Conservation (phyloP, 2,888 invertebrate genomes). For the Dryadula phaetusa region DNA sequence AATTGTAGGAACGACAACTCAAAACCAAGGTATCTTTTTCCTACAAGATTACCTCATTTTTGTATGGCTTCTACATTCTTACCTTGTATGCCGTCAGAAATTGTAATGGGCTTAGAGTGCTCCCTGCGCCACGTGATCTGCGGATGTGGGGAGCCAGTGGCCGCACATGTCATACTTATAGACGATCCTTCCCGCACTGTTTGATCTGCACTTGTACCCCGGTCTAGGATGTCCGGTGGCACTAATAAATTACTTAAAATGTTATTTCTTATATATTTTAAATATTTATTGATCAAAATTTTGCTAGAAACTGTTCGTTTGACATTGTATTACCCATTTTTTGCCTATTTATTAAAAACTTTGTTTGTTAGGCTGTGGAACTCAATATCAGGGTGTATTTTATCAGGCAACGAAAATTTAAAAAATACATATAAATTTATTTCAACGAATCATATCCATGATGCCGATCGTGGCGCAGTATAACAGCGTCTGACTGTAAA, state of each 20-base stretch:
- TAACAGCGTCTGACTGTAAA: too few relatives aligned
- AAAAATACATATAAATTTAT: too few relatives aligned
- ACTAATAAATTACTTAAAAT: constrained; percentile 66
- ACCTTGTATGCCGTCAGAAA: constrained; percentile 89
- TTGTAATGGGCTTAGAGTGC: constrained; percentile 89
- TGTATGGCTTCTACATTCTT: constrained; percentile 39
- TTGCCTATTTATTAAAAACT: too few relatives aligned
- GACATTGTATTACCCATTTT: too few relatives aligned
- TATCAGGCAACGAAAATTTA: too few relatives aligned
- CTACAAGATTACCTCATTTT: constrained; percentile 24
- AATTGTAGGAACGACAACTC: constrained; percentile 16
- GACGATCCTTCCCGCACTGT: constrained; percentile 94
- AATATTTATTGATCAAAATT: too few relatives aligned
- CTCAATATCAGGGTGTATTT: too few relatives aligned
- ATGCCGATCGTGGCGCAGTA: too few relatives aligned
- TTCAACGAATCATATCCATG: too few relatives aligned
- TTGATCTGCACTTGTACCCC: constrained; percentile 93
- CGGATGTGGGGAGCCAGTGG: constrained; percentile 94
- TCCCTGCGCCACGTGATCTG: constrained; percentile 95
- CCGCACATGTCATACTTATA: constrained; percentile 93
- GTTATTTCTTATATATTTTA: too few relatives aligned
- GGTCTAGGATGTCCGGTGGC: constrained; percentile 93
- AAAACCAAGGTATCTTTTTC: constrained; percentile 13
- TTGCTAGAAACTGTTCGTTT: constrained; percentile 34
- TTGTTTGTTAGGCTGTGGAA: too few relatives aligned